phyloP scores from a whole-genome alignment of 2,797 vertebrate species.

The Ara ararauna region DNA sequence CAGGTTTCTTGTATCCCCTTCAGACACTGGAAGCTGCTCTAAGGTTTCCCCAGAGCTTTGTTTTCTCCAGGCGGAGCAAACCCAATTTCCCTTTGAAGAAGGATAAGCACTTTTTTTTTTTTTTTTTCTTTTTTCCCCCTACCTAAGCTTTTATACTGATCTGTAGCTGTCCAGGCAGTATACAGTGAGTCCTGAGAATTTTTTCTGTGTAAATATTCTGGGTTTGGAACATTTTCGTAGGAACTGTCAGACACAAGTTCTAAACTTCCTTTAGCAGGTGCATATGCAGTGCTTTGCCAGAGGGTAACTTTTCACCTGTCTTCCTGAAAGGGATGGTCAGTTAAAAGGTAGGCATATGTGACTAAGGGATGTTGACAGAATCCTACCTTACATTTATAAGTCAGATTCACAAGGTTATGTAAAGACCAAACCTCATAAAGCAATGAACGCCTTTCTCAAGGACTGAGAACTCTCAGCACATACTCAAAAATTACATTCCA shows the following conservation, averaged over 20 bases:
- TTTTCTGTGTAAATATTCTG: neutral
- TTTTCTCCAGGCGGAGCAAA: no score
- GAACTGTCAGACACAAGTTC: neutral
- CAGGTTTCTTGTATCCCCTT: no score
- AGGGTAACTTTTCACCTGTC: neutral
- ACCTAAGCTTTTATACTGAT: neutral
- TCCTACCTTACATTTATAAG: neutral
- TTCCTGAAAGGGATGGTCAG: neutral
- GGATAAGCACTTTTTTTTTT: neutral
- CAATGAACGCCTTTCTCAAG: neutral
- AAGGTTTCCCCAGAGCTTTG: no score
- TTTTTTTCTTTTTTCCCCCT: neutral
- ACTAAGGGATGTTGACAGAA: neutral
- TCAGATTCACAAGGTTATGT: neutral
- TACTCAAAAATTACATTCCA: neutral
- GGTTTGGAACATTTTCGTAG: neutral
- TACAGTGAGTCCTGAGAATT: neutral
- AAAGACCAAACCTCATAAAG: neutral
- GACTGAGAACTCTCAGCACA: neutral
- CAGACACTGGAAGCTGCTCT: no score
- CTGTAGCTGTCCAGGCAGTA: neutral
- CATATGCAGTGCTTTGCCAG: neutral
- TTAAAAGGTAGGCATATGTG: neutral
- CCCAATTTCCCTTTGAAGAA: no score
- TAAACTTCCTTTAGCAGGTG: neutral